A percentile compares a stretch with the other conserved stretches of the same genome.
Conservation (phyloP, 1,140 invertebrate species). For the Triops longicaudatus region DNA sequence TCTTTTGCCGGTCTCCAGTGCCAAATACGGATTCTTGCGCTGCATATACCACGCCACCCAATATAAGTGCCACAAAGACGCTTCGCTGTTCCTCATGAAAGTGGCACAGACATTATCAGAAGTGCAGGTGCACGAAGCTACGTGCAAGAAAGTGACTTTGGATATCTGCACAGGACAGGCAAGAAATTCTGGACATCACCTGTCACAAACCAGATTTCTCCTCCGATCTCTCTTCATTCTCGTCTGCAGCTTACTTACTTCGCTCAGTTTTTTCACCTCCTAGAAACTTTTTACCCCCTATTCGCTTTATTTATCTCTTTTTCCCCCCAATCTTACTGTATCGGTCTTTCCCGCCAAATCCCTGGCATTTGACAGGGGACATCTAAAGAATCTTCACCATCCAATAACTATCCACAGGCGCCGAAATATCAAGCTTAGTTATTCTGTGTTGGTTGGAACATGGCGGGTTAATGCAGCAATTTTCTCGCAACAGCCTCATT, state of each 20-base stretch:
- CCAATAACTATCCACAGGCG: neutral
- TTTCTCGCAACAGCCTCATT: no score
- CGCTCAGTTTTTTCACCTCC: neutral
- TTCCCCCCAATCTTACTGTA: neutral
- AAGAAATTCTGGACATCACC: neutral
- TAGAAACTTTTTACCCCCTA: neutral
- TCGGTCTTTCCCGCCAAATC: neutral
- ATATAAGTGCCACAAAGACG: slow-evolving; percentile 36
- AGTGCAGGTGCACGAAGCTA: slow-evolving; percentile 26
- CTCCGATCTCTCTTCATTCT: neutral
- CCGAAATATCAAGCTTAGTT: no score
- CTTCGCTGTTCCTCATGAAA: slow-evolving; percentile 33
- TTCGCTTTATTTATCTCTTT: neutral
- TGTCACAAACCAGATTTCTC: neutral
- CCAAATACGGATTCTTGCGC: slow-evolving; percentile 36
- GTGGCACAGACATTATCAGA: slow-evolving; percentile 28
- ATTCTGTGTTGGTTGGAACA: no score
- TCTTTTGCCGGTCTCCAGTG: slow-evolving; percentile 30
- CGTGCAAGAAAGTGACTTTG: slow-evolving; percentile 24
- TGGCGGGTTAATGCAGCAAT: no score
- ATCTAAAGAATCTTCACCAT: neutral
- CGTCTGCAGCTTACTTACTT: neutral
- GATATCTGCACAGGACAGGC: slow-evolving; percentile 20
- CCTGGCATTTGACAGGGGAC: neutral
- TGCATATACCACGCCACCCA: slow-evolving; percentile 35